Percentiles rank a stretch among this genome's conserved stretches.
Conservation (phyloP, 2,797 vertebrate genomes). For the Chaenodraco wilsoni region DNA sequence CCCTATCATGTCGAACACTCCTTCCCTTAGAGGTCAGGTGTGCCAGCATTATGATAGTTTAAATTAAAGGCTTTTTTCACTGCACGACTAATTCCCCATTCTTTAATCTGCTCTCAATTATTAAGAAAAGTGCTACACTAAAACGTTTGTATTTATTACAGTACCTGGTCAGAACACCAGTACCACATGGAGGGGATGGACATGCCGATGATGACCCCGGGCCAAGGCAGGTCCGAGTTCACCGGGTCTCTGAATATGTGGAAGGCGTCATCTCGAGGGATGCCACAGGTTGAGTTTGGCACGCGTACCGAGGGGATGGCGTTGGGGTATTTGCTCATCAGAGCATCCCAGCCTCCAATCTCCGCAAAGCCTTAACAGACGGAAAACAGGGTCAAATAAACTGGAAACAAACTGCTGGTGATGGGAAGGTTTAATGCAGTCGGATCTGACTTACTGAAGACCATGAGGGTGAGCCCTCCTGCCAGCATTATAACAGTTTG, state of each 20-base stretch:
- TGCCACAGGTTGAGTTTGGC: constrained; percentile 91
- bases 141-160: background rate
- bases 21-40: background rate
- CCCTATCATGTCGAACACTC: too few species aligned
- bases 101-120: background rate
- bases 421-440: background rate
- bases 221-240: constrained; percentile 95
- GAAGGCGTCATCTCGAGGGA: constrained; percentile 92
- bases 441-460: constrained; percentile 88
- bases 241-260: constrained; percentile 93
- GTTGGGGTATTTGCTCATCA: constrained; percentile 85
- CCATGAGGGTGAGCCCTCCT: constrained; percentile 91
- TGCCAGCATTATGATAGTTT: background rate
- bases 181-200: constrained; percentile 96
- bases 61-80: background rate
- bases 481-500: constrained; percentile 94
- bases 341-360: constrained; percentile 89
- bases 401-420: background rate
- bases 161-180: constrained; percentile 98
- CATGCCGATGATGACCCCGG: constrained; percentile 93
- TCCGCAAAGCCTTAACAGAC: constrained; percentile 86
- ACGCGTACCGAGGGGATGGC: constrained; percentile 87
- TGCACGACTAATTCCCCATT: background rate
- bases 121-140: background rate
- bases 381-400: constrained; percentile 1